Evolutionary conservation across 2,113 vertebrate genomes (phyloP).

Genomic region (Struthidea cinerea): DNA sequence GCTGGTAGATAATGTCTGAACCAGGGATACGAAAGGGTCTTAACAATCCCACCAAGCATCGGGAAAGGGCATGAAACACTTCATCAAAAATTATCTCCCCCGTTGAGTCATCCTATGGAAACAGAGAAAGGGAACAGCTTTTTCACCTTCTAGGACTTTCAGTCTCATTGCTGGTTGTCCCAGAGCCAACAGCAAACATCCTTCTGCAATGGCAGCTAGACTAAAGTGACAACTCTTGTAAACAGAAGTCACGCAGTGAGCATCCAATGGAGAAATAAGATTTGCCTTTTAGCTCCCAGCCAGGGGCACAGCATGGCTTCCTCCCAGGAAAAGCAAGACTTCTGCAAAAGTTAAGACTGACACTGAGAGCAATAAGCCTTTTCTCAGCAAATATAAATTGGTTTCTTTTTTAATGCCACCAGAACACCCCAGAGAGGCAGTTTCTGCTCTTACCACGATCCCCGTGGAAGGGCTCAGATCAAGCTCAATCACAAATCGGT

Average conservation of each 20-base stretch:
- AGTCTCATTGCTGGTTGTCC: neutral
- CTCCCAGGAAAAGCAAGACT: neutral
- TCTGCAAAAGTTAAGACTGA: neutral
- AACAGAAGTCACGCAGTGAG: neutral
- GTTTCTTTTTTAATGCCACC: neutral
- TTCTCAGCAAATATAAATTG: fast-evolving
- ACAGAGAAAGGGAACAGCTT: neutral
- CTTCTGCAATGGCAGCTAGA: neutral
- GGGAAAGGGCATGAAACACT: constrained; percentile 91
- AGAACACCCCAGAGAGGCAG: neutral
- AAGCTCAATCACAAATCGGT: constrained; percentile 95
- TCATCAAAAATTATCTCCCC: constrained; percentile 98
- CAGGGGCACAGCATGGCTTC: neutral
- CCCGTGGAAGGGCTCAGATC: constrained; percentile 97
- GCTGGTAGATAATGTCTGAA: constrained; percentile 85
- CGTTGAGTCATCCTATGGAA: constrained; percentile 89
- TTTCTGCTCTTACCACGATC: constrained; percentile 85
- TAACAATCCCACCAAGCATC: constrained; percentile 86
- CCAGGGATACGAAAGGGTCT: constrained; percentile 90
- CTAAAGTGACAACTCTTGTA: neutral
- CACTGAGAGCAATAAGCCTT: neutral
- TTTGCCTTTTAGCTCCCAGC: neutral
- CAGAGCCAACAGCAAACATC: neutral
- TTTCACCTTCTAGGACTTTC: neutral
- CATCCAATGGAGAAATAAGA: neutral